Base-by-base conservation (phyloP, 2,113 vertebrate species). In the Erythrocercus mccallii region DNA sequence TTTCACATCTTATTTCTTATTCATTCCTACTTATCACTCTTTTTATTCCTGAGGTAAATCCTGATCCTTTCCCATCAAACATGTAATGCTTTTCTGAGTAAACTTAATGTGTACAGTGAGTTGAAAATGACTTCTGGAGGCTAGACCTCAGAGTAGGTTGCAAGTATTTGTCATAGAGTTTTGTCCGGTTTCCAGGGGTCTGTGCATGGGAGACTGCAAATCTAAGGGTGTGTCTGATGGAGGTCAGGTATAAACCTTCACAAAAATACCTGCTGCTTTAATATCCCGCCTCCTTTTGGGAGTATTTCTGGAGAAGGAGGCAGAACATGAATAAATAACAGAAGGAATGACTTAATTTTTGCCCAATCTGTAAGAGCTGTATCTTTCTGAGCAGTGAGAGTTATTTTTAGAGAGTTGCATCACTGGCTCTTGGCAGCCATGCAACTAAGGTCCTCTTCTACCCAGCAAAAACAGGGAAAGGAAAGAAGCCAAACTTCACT, bases 1-100 rank as follows among this genome's bases (percentile, higher is more conserved):
- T 90, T 94, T 90, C n/a, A 81, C 71, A 83, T 44, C 50, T 93
- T 77, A 61, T 83, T 93, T 95, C 25, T 90, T 96, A 71, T 90
- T 91, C 82, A 78, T 81, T 47, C 17, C 15, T 74, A 68, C 50
- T 95, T 90, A 80, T 10, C 30, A 70, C 5, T 1, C 21, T 60
- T 92, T 88, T 92, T 51, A 70, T 90, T 94, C 48, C 78, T 62
- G 64, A 88, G n/a, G 31, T 90, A 88, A 86, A 86, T 60, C 72
- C 60, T 62, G 40, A 65, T 86, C 38, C 40, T 78, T 92, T 84
- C 38, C 60, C 18, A 83, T 78, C 38, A 84, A 78, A 88, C 18
- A 17, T 19, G 10, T 42, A 68, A 95, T 64, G 51, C 15, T 62
- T 93, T 78, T 88, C 74, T 71, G 77, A 47, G 54, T 50, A 42